phyloP scores from a whole-genome alignment of 1,140 invertebrate species.

The Diuraphis noxia region DNA sequence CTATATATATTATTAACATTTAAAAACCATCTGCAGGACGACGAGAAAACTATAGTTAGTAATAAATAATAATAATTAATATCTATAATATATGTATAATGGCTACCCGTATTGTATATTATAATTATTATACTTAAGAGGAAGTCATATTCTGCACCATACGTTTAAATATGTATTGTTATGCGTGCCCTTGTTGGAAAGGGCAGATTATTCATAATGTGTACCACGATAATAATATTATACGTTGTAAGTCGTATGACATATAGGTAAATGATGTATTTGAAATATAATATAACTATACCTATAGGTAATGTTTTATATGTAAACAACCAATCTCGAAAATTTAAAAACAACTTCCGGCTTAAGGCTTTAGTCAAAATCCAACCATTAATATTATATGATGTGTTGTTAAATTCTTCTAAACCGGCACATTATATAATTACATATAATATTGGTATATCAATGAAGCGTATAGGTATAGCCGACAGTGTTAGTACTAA shows the following conservation, averaged over 20 bases:
- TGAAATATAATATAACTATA: not conserved
- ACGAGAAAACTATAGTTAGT: not conserved
- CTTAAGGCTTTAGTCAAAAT: not conserved
- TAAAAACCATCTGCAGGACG: no score
- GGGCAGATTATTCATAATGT: not conserved
- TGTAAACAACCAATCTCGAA: not conserved
- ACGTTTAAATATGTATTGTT: not conserved
- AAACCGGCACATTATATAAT: not conserved
- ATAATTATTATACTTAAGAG: not conserved
- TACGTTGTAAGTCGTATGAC: not conserved
- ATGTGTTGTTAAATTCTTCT: not conserved
- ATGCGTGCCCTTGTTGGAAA: no score
- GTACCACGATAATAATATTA: not conserved
- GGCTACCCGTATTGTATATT: not conserved
- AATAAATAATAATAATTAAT: not conserved
- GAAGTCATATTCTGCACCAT: not conserved
- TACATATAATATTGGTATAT: not conserved
- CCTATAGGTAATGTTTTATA: not conserved
- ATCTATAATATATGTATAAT: not conserved
- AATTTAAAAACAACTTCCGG: constrained; percentile 4
- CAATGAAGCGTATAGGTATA: no score
- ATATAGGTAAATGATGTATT: not conserved
- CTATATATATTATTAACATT: no score
- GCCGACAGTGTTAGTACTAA: no score
- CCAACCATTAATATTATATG: not conserved